Conservation (phyloP, 2,113 vertebrate species). For the Dromaius novaehollandiae region DNA sequence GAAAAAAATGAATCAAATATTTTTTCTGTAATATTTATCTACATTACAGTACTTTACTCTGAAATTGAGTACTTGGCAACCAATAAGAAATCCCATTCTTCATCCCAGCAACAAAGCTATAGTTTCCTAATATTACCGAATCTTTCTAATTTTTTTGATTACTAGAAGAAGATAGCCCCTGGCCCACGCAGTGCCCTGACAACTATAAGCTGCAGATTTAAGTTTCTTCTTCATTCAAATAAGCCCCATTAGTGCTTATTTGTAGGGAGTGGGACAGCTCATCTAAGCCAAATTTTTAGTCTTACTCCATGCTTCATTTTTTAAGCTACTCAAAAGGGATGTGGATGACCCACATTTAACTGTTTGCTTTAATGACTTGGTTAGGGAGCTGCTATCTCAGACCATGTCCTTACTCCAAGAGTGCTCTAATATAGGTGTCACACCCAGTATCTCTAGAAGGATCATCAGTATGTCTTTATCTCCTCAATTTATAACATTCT, state of each 20-base stretch:
- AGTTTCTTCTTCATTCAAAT: background rate
- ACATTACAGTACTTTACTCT: background rate
- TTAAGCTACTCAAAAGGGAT: background rate
- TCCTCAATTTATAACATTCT: background rate
- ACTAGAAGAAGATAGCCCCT: background rate
- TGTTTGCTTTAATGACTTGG: background rate
- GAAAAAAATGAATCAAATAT: background rate
- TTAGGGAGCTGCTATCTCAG: background rate
- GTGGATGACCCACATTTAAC: background rate
- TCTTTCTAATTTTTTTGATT: background rate
- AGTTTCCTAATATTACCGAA: background rate
- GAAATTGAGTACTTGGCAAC: background rate
- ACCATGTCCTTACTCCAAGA: background rate
- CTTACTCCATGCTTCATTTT: background rate
- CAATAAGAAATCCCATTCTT: background rate
- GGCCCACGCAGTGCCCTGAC: fast-evolving
- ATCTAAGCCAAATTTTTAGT: background rate
- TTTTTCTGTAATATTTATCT: background rate
- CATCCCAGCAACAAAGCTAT: background rate
- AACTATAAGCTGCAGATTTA: background rate
- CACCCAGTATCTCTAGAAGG: background rate
- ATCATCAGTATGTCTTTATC: background rate
- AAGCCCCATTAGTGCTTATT: background rate
- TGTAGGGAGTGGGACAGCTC: background rate
- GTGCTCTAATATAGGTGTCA: background rate